Conservation (phyloP, 2,113 vertebrate species). For the Cephalophus harveyi region DNA sequence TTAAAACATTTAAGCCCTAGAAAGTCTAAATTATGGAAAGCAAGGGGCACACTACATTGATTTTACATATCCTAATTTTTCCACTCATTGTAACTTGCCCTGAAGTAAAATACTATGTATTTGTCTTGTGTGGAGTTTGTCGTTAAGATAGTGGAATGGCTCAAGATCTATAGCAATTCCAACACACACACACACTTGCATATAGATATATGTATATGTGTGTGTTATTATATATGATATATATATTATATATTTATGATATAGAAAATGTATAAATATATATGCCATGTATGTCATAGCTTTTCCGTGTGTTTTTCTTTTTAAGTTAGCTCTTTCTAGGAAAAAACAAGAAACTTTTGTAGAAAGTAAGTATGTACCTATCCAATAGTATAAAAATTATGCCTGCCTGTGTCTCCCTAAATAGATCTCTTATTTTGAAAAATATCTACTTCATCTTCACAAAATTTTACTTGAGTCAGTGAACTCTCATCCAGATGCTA, state of each 20-base stretch:
- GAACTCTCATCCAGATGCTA: neutral
- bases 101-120: neutral
- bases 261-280: neutral
- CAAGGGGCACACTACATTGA: neutral
- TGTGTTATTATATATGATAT: neutral
- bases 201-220: neutral
- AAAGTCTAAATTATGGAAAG: neutral
- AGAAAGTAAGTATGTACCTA: neutral
- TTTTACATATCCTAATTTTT: neutral
- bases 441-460: neutral
- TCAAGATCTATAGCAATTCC: neutral
- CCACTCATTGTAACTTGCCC: neutral
- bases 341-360: neutral
- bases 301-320: neutral
- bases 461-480: neutral
- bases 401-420: neutral
- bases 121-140: neutral
- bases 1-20: neutral
- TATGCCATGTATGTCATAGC: neutral
- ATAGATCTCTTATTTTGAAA: slow-evolving; percentile 6
- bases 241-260: neutral
- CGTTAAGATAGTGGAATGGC: neutral
- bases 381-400: neutral
- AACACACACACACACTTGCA: neutral
- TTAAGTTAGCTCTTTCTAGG: neutral